Conservation (phyloP, 2,113 vertebrate species). For the Ranitomeya imitator region DNA sequence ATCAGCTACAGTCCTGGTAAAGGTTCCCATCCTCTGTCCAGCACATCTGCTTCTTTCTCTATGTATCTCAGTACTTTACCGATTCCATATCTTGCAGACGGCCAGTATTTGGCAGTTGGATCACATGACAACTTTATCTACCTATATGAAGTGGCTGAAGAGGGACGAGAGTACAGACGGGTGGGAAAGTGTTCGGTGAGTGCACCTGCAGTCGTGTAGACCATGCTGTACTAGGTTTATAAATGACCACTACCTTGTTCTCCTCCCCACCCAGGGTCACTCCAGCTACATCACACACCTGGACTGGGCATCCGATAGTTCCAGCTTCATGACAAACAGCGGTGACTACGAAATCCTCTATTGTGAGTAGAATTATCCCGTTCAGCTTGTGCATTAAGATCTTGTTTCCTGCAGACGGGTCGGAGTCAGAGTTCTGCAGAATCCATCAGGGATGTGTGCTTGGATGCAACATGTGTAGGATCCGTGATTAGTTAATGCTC, state of each 20-base stretch:
- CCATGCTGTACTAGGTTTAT: neutral
- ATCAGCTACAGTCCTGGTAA: slow-evolving; percentile 88
- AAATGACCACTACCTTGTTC: neutral
- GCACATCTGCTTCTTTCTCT: neutral
- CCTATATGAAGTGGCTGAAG: slow-evolving; percentile 80
- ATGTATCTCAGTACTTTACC: neutral
- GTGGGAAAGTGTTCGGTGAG: slow-evolving; percentile 78
- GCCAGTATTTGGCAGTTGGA: slow-evolving; percentile 77
- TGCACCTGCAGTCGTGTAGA: neutral
- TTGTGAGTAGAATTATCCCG: slow-evolving; percentile 72
- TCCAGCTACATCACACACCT: slow-evolving; percentile 90
- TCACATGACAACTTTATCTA: slow-evolving; percentile 94
- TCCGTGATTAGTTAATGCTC: too few species aligned
- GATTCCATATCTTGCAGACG: slow-evolving; percentile 66
- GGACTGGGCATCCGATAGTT: slow-evolving; percentile 85
- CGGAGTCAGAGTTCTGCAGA: too few species aligned
- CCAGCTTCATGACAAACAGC: slow-evolving; percentile 87
- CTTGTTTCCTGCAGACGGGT: too few species aligned
- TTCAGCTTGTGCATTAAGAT: neutral
- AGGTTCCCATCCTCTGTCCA: neutral
- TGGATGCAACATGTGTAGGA: too few species aligned
- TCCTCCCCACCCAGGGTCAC: slow-evolving; percentile 75
- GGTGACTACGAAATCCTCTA: slow-evolving; percentile 91
- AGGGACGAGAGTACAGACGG: slow-evolving; percentile 78
- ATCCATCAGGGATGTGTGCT: too few species aligned